Evolutionary conservation across 2,113 vertebrate species (phyloP).

Genomic region (Strix uralensis): DNA sequence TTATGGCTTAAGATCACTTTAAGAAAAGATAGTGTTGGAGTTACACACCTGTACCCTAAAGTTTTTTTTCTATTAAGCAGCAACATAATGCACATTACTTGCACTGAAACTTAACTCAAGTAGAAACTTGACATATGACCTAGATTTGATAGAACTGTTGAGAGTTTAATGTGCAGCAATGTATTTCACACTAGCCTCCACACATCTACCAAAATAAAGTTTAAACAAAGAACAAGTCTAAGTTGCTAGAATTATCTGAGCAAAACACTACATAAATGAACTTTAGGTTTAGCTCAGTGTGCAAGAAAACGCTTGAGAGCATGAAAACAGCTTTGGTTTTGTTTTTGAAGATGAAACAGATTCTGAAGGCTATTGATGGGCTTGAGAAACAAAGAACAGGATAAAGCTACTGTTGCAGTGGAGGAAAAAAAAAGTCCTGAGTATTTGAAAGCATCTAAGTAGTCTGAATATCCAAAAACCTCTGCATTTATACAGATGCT

Average conservation of each 20-base stretch:
- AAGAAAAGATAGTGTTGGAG: background rate
- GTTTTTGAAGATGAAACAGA: background rate
- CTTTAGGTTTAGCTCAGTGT: background rate
- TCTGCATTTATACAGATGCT: background rate
- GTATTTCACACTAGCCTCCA: background rate
- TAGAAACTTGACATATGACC: background rate
- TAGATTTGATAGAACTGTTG: background rate
- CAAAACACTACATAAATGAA: background rate
- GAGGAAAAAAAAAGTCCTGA: conserved; percentile 13
- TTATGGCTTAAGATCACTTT: conserved; percentile 1
- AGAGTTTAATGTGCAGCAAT: background rate
- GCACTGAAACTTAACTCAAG: background rate
- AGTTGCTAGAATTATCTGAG: background rate
- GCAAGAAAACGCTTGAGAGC: background rate
- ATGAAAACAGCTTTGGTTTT: conserved; percentile 42
- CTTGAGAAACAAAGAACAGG: background rate
- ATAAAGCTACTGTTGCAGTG: conserved; percentile 20
- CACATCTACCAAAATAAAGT: background rate
- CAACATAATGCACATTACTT: background rate
- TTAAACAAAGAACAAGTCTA: background rate
- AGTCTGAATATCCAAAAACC: background rate
- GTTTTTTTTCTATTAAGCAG: background rate
- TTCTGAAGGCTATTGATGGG: background rate
- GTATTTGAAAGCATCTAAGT: background rate
- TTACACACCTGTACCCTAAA: background rate